phyloP scores from a whole-genome alignment of 2,888 invertebrate species.

The Sturmia bella region DNA sequence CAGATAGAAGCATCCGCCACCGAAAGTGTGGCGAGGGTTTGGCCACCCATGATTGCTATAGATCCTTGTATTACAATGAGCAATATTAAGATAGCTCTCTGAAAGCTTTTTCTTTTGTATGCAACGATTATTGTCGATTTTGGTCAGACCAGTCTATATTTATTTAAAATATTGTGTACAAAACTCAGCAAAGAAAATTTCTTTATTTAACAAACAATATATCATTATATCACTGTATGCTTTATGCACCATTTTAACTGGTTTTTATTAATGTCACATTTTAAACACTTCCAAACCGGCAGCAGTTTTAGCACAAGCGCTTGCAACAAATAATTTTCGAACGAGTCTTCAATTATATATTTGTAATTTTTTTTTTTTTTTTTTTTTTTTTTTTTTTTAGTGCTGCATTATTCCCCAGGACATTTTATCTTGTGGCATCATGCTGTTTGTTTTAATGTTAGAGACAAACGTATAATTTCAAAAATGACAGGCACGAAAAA shows the following conservation, averaged over 20 bases:
- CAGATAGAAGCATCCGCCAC: no score
- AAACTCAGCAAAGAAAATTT: no score
- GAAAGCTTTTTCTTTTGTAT: no score
- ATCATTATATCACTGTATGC: background rate
- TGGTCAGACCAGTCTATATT: no score
- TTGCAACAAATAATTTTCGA: conserved; percentile 1
- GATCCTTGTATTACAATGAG: no score
- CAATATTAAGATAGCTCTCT: no score
- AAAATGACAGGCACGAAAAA: conserved; percentile 30
- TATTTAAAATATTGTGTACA: no score
- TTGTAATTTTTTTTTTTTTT: background rate
- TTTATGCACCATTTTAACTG: background rate
- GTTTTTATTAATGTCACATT: background rate
- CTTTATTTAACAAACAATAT: no score
- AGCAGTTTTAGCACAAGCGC: conserved; percentile 49
- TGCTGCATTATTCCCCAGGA: conserved; percentile 6
- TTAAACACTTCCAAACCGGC: conserved; percentile 26
- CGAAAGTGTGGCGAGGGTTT: no score
- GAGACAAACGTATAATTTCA: conserved; percentile 15
- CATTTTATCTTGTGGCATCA: conserved; percentile 4
- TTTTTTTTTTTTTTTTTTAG: background rate
- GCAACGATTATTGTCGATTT: no score
- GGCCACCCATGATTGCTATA: no score
- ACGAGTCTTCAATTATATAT: conserved; percentile 16
- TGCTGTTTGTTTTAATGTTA: conserved; percentile 34